Evolutionary conservation across 2,888 invertebrate genomes (phyloP).

Genomic region (Tholera decimalis): DNA sequence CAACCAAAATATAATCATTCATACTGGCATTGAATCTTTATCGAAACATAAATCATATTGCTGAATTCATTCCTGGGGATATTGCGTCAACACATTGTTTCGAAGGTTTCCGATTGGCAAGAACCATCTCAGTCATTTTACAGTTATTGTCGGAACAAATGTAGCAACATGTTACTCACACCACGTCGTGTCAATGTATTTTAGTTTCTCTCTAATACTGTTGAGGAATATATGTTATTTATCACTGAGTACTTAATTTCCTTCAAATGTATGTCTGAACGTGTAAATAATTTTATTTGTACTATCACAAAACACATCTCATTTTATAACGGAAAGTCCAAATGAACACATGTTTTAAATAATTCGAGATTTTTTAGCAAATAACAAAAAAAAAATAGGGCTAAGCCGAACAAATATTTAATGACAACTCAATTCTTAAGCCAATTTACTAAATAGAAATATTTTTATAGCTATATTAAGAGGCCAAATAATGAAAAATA

Average conservation of each 20-base stretch:
- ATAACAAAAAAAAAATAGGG: conserved; percentile 78
- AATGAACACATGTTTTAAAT: conserved; percentile 55
- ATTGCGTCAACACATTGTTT: conserved; percentile 25
- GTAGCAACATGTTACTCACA: conserved; percentile 61
- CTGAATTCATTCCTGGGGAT: conserved; percentile 63
- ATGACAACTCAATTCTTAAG: conserved; percentile 74
- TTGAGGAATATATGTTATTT: conserved; percentile 67
- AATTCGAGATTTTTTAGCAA: conserved; percentile 67
- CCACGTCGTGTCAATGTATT: conserved; percentile 53
- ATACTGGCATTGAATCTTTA: conserved; percentile 73
- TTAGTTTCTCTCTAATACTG: conserved; percentile 81
- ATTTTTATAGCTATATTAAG: conserved; percentile 76
- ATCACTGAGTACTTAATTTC: conserved; percentile 74
- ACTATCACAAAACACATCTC: conserved; percentile 84
- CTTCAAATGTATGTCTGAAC: conserved; percentile 65
- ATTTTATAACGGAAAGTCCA: conserved; percentile 49
- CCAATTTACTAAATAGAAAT: conserved; percentile 75
- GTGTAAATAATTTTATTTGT: conserved; percentile 85
- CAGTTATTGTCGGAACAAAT: conserved; percentile 63
- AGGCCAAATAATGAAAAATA: conserved; percentile 77
- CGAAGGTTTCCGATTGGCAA: conserved; percentile 65
- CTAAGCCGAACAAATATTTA: conserved; percentile 78
- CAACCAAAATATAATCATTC: conserved; percentile 87
- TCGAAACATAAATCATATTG: conserved; percentile 57
- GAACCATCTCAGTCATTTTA: conserved; percentile 66